phyloP scores from a whole-genome alignment of 2,888 invertebrate species.

The Micoletzkya japonica region DNA sequence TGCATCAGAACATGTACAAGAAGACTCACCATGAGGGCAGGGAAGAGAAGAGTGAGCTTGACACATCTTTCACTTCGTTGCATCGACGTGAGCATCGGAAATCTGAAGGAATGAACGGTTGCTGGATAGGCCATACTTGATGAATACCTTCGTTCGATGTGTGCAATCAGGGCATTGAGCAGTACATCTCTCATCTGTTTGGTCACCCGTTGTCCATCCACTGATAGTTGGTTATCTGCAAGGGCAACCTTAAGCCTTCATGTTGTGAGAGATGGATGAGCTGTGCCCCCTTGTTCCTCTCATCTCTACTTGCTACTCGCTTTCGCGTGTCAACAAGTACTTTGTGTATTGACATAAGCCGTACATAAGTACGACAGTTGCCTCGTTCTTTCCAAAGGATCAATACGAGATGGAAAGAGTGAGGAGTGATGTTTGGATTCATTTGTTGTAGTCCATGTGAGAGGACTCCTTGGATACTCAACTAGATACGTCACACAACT shows the following conservation, averaged over 20 bases:
- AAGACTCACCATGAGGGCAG: constrained; percentile 44
- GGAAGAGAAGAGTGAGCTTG: constrained; percentile 43
- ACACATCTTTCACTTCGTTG: constrained; percentile 40
- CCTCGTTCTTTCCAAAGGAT: too few species aligned
- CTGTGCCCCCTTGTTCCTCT: too few species aligned
- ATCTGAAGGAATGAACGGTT: not conserved
- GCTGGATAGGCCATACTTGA: not conserved
- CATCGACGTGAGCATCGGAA: constrained; percentile 31
- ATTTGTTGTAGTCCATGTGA: too few species aligned
- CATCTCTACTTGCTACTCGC: too few species aligned
- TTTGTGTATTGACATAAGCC: too few species aligned
- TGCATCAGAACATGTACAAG: not conserved
- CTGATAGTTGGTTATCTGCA: constrained; percentile 45
- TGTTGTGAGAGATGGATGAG: not conserved
- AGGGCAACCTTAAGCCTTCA: not conserved
- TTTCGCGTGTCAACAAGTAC: too few species aligned
- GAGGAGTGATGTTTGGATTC: too few species aligned
- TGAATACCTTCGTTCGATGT: constrained; percentile 41
- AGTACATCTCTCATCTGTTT: constrained; percentile 39
- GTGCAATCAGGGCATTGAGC: constrained; percentile 37
- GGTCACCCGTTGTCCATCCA: constrained; percentile 32
- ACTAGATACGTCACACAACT: too few species aligned
- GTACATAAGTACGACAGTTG: too few species aligned
- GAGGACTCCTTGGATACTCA: too few species aligned
- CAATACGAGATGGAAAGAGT: too few species aligned